Evolutionary conservation across 1,140 invertebrate genomes (phyloP).

Genomic region (Drosophila pruinosa): DNA sequence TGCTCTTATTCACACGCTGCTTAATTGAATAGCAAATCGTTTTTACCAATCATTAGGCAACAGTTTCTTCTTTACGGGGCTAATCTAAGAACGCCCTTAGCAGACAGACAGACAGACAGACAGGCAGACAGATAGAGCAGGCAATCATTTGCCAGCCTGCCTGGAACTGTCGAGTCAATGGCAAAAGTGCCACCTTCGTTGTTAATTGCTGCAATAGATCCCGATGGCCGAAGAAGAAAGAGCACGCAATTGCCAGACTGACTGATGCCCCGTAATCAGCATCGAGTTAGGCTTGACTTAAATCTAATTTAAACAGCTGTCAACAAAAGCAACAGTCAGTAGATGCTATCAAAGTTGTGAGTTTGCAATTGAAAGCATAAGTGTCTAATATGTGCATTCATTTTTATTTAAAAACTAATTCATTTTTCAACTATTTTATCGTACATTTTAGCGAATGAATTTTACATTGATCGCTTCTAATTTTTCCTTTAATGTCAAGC

Average conservation of each 20-base stretch:
- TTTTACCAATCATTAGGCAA: slow-evolving; percentile 66
- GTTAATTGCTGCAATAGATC: slow-evolving; percentile 50
- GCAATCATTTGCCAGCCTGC: slow-evolving; percentile 8
- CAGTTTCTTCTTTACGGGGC: slow-evolving; percentile 9
- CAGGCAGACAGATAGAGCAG: no score
- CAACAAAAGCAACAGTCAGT: no score
- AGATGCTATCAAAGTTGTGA: no score
- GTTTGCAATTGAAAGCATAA: no score
- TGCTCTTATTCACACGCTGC: slow-evolving; percentile 69
- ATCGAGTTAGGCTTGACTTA: not conserved
- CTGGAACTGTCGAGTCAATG: slow-evolving; percentile 67
- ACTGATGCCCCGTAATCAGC: not conserved
- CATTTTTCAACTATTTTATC: no score
- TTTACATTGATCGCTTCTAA: no score
- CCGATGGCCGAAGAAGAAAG: not conserved
- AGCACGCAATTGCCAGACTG: not conserved
- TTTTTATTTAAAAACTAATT: no score
- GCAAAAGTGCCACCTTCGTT: slow-evolving; percentile 70
- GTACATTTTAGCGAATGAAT: no score
- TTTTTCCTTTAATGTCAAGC: no score
- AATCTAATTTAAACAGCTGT: no score
- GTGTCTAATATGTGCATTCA: no score
- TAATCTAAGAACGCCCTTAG: slow-evolving; percentile 18
- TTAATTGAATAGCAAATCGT: slow-evolving; percentile 67
- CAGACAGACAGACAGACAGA: no score